These are phyloP conservation scores for Umimayanthus chanpuru DNA, from an alignment of 92 coral and sea anemone genomes.

Conservation along the genomic window DNA sequence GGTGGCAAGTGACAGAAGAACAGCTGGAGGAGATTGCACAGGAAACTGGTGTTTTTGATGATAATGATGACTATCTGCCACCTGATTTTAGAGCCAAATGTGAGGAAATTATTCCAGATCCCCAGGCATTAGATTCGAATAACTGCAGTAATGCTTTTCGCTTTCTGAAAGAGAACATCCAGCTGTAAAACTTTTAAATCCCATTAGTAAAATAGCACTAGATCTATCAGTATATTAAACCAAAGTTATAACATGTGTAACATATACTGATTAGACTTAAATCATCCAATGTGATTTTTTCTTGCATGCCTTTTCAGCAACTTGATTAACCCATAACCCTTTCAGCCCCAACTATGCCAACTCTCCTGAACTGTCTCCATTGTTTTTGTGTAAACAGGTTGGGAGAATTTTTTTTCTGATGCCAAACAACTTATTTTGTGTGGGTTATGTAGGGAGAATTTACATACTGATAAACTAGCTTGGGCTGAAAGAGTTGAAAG, in stretches of 20 bases:
- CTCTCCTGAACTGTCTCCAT: no score
- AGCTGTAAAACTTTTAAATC: background rate
- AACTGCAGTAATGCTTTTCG: slow-evolving; percentile 13
- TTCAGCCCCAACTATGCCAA: no score
- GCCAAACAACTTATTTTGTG: no score
- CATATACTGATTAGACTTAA: background rate
- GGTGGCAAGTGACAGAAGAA: slow-evolving; percentile 26
- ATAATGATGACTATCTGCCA: slow-evolving; percentile 15
- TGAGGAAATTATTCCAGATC: slow-evolving; percentile 19
- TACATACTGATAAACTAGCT: no score
- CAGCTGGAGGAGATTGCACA: slow-evolving; percentile 9
- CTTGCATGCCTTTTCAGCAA: background rate
- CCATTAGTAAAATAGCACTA: background rate
- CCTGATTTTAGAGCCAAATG: slow-evolving; percentile 11
- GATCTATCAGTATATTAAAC: background rate
- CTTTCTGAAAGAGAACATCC: slow-evolving; percentile 25
- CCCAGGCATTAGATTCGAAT: background rate
- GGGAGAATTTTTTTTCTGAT: no score
- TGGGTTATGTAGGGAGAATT: no score
- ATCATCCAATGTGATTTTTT: background rate
- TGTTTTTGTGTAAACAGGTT: no score
- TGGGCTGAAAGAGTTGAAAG: background rate
- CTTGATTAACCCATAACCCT: background rate
- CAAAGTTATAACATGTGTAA: background rate
- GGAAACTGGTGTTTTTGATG: slow-evolving; percentile 4